Percentiles rank a stretch among this genome's conserved stretches.
Evolutionary conservation across 2,113 vertebrate genomes (phyloP).

Genomic region (Tragulus kanchil): DNA sequence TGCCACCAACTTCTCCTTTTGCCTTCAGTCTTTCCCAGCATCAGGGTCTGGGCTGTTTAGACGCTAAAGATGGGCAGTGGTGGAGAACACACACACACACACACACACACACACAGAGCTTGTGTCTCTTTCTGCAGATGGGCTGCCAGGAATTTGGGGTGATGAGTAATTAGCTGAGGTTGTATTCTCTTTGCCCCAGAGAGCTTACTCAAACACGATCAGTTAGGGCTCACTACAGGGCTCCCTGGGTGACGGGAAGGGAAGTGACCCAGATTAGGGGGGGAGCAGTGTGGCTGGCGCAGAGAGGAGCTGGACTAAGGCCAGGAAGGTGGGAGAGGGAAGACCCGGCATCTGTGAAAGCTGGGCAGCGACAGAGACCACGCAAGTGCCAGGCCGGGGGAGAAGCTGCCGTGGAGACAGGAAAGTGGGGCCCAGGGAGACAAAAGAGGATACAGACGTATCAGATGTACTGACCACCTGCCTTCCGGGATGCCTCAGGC

Average conservation of each 20-base stretch:
- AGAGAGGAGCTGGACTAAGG: fast-evolving
- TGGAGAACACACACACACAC: too few species aligned
- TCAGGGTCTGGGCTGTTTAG: too few species aligned
- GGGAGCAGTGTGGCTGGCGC: fast-evolving
- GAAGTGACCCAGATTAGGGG: fast-evolving
- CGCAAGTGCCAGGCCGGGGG: not conserved
- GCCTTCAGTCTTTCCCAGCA: too few species aligned
- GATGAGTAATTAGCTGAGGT: not conserved
- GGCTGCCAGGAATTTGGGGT: not conserved
- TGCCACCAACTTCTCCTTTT: too few species aligned
- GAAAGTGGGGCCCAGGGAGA: not conserved
- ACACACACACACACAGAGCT: too few species aligned
- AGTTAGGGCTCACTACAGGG: not conserved
- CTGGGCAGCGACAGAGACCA: not conserved
- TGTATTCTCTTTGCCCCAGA: not conserved
- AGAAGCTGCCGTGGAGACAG: not conserved
- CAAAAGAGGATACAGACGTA: fast-evolving
- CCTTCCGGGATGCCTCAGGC: not conserved
- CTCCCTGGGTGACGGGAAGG: not conserved
- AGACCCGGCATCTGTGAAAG: not conserved
- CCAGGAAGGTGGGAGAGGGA: fast-evolving
- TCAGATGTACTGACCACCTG: too few species aligned
- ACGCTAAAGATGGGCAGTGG: too few species aligned
- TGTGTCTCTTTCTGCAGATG: not conserved
- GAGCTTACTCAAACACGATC: fast-evolving